Conservation (phyloP, 1,140 invertebrate genomes). For the Bombus polaris region DNA sequence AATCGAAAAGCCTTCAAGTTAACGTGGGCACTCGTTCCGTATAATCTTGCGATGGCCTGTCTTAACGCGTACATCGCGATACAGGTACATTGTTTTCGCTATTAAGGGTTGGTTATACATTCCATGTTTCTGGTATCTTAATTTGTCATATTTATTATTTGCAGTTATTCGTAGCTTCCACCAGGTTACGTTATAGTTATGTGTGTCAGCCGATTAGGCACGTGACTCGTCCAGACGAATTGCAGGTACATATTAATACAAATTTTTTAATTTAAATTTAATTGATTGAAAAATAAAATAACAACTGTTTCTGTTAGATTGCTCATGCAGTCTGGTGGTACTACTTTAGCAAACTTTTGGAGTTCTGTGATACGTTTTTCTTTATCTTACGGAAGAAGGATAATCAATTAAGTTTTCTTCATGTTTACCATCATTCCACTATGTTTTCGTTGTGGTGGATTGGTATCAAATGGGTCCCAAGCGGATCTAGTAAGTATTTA, state of each 20-base stretch:
- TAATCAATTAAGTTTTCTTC: slow-evolving; percentile 93
- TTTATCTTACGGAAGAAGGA: slow-evolving; percentile 95
- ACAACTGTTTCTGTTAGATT: slow-evolving; percentile 86
- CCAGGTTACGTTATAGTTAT: slow-evolving; percentile 92
- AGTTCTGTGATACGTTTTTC: slow-evolving; percentile 97
- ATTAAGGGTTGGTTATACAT: no score
- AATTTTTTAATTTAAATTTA: neutral
- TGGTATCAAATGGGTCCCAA: slow-evolving; percentile 97
- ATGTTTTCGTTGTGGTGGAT: slow-evolving; percentile 98
- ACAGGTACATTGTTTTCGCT: slow-evolving; percentile 82
- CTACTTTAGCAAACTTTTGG: slow-evolving; percentile 96
- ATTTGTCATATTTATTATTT: slow-evolving; percentile 64
- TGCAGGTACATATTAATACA: slow-evolving; percentile 85
- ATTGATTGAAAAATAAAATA: neutral
- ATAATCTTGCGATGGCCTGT: slow-evolving; percentile 92
- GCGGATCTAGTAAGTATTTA: slow-evolving; percentile 91
- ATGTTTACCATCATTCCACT: slow-evolving; percentile 96
- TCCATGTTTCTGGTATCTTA: neutral
- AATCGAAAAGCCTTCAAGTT: slow-evolving; percentile 91
- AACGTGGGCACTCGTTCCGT: slow-evolving; percentile 90
- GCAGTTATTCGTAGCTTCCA: slow-evolving; percentile 89
- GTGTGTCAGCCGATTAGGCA: slow-evolving; percentile 94
- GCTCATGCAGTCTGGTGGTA: slow-evolving; percentile 98
- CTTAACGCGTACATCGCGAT: slow-evolving; percentile 94
- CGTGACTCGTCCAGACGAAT: slow-evolving; percentile 90